Percentiles rank a stretch among this genome's conserved stretches.
phyloP scores from a whole-genome alignment of 2,888 invertebrate species.

The Polydrusus cervinus region DNA sequence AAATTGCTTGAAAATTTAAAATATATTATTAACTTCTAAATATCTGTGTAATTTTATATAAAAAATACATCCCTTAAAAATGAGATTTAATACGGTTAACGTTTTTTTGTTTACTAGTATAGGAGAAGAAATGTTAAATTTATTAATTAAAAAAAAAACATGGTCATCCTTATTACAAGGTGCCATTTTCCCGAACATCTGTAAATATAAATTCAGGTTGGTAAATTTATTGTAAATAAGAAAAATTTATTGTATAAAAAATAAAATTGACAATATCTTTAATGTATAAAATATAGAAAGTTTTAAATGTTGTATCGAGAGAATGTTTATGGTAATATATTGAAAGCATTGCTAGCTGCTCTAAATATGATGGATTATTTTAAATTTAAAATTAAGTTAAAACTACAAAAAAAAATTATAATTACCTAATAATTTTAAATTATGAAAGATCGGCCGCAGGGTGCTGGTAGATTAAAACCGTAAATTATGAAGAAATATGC shows the following conservation, averaged over 20 bases:
- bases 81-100: too few species aligned
- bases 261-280: slow-evolving; percentile 55
- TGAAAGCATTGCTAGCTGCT: not conserved
- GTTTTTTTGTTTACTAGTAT: too few species aligned
- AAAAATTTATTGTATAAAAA: slow-evolving; percentile 45
- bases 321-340: slow-evolving; percentile 4
- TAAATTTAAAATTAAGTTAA: not conserved
- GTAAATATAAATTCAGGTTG: not conserved
- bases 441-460: too few species aligned
- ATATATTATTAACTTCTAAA: too few species aligned
- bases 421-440: not conserved
- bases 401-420: not conserved
- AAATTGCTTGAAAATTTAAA: too few species aligned
- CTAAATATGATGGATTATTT: not conserved
- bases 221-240: slow-evolving; percentile 11
- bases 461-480: too few species aligned
- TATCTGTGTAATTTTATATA: too few species aligned
- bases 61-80: too few species aligned
- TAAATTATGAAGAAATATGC: too few species aligned
- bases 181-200: slow-evolving; percentile 5
- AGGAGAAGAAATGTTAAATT: not conserved
- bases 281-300: not conserved
- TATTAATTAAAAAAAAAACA: not conserved
- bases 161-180: not conserved
- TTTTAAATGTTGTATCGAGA: slow-evolving; percentile 9